Percentiles rank a stretch among this genome's conserved stretches.
Evolutionary conservation across 1,140 invertebrate genomes (phyloP).

Genomic region (Drosophila sproati): DNA sequence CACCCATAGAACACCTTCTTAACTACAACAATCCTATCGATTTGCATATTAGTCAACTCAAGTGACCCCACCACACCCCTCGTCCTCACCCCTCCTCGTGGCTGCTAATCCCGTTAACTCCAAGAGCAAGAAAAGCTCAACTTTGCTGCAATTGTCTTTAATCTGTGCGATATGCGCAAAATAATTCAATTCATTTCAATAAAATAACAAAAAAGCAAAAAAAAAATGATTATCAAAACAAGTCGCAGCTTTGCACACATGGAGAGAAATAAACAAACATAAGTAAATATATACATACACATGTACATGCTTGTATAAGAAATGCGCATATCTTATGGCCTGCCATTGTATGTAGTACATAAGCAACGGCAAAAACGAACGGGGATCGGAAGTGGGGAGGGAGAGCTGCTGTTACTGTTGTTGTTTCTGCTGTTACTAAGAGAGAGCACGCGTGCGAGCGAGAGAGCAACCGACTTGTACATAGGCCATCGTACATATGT

Average conservation of each 20-base stretch:
- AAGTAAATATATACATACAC: constrained; percentile 15
- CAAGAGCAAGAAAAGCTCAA: not conserved
- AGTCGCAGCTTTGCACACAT: constrained; percentile 76
- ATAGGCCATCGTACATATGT: constrained; percentile 63
- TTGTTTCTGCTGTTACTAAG: constrained; percentile 42
- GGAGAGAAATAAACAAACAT: constrained; percentile 54
- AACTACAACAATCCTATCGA: constrained; percentile 43
- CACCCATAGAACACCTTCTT: constrained; percentile 25
- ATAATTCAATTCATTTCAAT: constrained; percentile 62
- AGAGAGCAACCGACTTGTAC: constrained; percentile 64
- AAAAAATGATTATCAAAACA: constrained; percentile 63
- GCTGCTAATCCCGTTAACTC: constrained; percentile 1
- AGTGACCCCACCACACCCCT: constrained; percentile 2
- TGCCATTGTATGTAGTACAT: constrained; percentile 68
- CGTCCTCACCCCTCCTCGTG: not conserved
- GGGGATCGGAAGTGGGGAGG: constrained; percentile 39
- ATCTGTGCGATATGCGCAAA: constrained; percentile 41
- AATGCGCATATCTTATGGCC: constrained; percentile 82
- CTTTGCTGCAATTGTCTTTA: constrained; percentile 25
- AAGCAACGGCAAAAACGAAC: constrained; percentile 51
- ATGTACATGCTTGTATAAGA: constrained; percentile 60
- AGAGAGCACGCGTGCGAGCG: constrained; percentile 38
- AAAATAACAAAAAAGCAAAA: constrained; percentile 46
- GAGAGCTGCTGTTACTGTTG: constrained; percentile 43
- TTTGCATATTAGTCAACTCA: constrained; percentile 66